Evolutionary conservation across 2,113 vertebrate species (phyloP), one percentile per base, ranked within the genome.

Genomic region (Oplegnathus fasciatus): DNA sequence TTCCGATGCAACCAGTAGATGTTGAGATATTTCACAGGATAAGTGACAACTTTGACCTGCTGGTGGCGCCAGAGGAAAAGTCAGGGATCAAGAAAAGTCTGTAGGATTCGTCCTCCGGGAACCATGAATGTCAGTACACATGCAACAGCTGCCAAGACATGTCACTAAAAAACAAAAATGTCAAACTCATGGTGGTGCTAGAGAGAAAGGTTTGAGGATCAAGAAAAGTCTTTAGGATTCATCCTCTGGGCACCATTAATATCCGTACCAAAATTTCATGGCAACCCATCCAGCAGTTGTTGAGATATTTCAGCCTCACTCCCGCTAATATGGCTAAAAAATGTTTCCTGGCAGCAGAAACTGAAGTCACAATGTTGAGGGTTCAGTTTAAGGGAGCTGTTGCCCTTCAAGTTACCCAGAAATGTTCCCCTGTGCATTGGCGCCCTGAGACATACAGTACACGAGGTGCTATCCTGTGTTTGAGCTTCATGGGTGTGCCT

Each of bases 401-500:
- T 81, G 72, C 48, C 10, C 5, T 64, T 67, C 18, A 42, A 24
- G 70, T 26, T 61, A 73, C 70, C 58, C 34, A 13, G 17, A 65
- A 75, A 22, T 1, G 9, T 52, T 52, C 6, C 54, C 70, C 32
- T 0, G 55, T 78, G 76, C 54, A 20, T 81, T 2, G 50, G 60
- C 48, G 55, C 73, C 75, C 57, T 54, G 58, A 72, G 20, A 85
- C 60, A 40, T 46, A 58, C 50, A 50, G 30, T 46, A 65, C 74
- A 82, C 34, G 28, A 83, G 89, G 89, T 93, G 92, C 89, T 93
- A 65, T 91, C 89, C 88, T 89, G 83, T 82, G 89, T 87, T 86
- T 34, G 20, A 85, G 68, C 86, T 86, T 91, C 91, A 87, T 91
- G 84, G 88, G 81, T 83, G 92, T 94, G 87, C 91, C 93, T 93